These are phyloP conservation scores for Mellilla xanthometata DNA, from an alignment of 2,888 invertebrate species.

Conservation along the genomic window DNA sequence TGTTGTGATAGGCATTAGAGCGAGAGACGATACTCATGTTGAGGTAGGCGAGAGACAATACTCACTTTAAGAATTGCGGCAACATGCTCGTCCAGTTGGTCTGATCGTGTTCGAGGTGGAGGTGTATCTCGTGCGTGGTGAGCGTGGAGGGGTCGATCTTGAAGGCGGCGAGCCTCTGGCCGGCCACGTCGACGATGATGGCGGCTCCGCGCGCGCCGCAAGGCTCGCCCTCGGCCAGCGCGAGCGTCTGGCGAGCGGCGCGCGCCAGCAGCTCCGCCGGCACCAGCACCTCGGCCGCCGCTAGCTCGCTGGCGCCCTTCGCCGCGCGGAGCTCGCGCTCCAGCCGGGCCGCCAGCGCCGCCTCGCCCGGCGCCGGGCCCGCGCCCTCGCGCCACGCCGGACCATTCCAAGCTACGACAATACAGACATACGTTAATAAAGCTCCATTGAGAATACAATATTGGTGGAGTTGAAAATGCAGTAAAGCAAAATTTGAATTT, in stretches of 20 bases:
- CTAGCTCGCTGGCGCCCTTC: slow-evolving; percentile 89
- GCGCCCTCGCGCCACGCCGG: slow-evolving; percentile 74
- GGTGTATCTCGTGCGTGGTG: slow-evolving; percentile 94
- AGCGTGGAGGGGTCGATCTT: slow-evolving; percentile 94
- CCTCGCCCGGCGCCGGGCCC: slow-evolving; percentile 81
- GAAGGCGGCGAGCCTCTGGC: slow-evolving; percentile 90
- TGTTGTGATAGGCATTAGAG: neutral
- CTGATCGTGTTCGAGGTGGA: slow-evolving; percentile 93
- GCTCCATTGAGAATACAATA: too few relatives aligned
- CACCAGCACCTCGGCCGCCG: slow-evolving; percentile 92
- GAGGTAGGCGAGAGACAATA: too few relatives aligned
- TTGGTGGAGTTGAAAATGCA: too few relatives aligned
- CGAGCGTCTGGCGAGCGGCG: slow-evolving; percentile 90
- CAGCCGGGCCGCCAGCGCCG: slow-evolving; percentile 88
- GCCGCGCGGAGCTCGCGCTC: slow-evolving; percentile 91
- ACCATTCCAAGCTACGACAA: slow-evolving; percentile 64
- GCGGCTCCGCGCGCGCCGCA: slow-evolving; percentile 94
- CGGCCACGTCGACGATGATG: slow-evolving; percentile 92
- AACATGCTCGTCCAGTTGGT: slow-evolving; percentile 93
- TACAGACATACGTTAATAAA: too few relatives aligned
- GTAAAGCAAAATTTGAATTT: too few relatives aligned
- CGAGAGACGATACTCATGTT: too few relatives aligned
- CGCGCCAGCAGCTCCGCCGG: slow-evolving; percentile 91
- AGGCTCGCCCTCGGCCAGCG: slow-evolving; percentile 93
- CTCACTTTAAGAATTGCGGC: slow-evolving; percentile 95